phyloP scores from a whole-genome alignment of 2,797 vertebrate species.

The Schizopygopsis pylzovi region DNA sequence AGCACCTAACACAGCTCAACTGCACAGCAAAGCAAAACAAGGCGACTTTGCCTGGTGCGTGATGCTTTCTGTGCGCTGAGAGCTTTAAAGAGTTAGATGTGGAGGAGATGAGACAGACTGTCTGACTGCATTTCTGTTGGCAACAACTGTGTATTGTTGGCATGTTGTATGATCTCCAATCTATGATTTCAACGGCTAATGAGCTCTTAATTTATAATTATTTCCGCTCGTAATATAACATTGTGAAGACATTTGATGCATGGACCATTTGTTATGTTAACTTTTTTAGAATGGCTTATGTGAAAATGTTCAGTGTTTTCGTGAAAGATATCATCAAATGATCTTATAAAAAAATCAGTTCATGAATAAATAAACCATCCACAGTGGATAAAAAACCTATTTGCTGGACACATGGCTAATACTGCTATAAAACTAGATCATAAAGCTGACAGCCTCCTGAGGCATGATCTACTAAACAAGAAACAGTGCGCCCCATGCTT shows the following conservation, averaged over 20 bases:
- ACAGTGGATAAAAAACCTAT: not conserved
- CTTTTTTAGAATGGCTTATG: not conserved
- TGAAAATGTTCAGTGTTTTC: not conserved
- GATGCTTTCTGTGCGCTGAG: not conserved
- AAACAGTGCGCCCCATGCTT: conserved; percentile 36
- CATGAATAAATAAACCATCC: conserved; percentile 12
- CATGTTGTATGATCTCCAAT: not conserved
- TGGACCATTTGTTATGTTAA: not conserved
- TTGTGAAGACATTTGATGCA: not conserved
- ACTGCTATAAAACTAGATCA: conserved; percentile 58
- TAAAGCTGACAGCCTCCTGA: conserved; percentile 56
- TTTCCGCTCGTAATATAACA: not conserved
- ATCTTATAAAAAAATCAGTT: not conserved
- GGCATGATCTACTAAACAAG: conserved; percentile 52
- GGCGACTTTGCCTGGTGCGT: not conserved
- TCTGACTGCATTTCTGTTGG: conserved; percentile 26
- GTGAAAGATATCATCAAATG: not conserved
- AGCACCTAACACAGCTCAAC: conserved; percentile 71
- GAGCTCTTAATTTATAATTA: not conserved
- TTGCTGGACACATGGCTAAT: conserved; percentile 39
- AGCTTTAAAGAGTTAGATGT: conserved; percentile 28
- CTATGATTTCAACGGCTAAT: not conserved
- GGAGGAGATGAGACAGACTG: conserved; percentile 26
- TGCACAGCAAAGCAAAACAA: conserved; percentile 60
- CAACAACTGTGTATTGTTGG: not conserved